Percentiles rank a stretch among this genome's conserved stretches.
Evolutionary conservation across 2,797 vertebrate species (phyloP).

Genomic region (Nyctibius grandis): DNA sequence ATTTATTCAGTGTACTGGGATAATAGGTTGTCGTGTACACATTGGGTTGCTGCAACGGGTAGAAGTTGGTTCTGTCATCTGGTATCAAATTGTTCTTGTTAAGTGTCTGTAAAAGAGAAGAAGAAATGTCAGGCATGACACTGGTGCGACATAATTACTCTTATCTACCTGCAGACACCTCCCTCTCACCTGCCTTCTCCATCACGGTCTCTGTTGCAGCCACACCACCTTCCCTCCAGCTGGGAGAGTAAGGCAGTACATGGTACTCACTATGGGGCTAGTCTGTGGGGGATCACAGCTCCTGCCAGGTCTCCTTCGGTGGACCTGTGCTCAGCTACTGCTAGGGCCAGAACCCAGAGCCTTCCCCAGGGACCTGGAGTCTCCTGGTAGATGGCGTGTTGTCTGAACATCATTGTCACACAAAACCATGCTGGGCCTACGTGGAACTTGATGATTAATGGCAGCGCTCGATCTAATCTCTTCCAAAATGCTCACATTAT

Average conservation of each 20-base stretch:
- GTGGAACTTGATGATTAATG: background rate
- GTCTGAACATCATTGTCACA: background rate
- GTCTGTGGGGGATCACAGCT: background rate
- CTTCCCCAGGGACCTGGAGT: background rate
- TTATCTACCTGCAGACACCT: constrained; percentile 25
- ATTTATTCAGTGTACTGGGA: constrained; percentile 91
- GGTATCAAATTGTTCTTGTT: constrained; percentile 98
- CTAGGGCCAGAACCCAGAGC: background rate
- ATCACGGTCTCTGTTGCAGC: background rate
- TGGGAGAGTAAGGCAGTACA: constrained; percentile 22
- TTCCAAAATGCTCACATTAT: background rate
- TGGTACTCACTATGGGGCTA: background rate
- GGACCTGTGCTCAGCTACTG: background rate
- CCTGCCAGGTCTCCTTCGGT: background rate
- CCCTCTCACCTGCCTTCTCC: constrained; percentile 49
- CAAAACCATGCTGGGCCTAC: constrained; percentile 63
- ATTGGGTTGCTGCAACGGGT: constrained; percentile 93
- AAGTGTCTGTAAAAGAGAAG: constrained; percentile 83
- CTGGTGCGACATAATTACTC: background rate
- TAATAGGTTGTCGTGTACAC: constrained; percentile 99
- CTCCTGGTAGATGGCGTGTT: background rate
- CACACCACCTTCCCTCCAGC: constrained; percentile 21
- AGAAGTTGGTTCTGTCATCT: constrained; percentile 94
- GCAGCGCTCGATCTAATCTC: background rate
- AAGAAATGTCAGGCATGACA: background rate